These are phyloP conservation scores for Drosophila lacertosa DNA, from an alignment of 1,140 invertebrate species.

Conservation along the genomic window DNA sequence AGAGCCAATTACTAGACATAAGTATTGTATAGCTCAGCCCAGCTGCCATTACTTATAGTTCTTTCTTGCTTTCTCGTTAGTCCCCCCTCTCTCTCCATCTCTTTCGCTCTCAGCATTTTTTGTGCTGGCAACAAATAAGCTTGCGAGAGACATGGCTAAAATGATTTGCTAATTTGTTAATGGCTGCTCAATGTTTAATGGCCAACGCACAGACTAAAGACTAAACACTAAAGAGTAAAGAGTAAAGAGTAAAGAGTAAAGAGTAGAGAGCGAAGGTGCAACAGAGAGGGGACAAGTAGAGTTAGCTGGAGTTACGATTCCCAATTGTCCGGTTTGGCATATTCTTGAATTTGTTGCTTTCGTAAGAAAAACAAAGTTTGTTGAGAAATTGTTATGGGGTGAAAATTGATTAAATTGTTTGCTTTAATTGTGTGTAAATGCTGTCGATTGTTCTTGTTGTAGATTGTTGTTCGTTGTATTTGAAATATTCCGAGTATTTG, in stretches of 20 bases:
- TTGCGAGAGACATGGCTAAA: slow-evolving; percentile 30
- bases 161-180: slow-evolving; percentile 65
- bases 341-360: slow-evolving; percentile 13
- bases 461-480: background rate
- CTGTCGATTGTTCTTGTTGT: slow-evolving; percentile 1
- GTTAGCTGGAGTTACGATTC: slow-evolving; percentile 10
- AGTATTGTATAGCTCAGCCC: slow-evolving; percentile 5
- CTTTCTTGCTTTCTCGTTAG: too few species aligned
- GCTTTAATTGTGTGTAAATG: slow-evolving; percentile 39
- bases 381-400: slow-evolving; percentile 37
- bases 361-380: slow-evolving; percentile 4
- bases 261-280: background rate
- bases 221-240: too few species aligned
- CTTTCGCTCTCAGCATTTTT: too few species aligned
- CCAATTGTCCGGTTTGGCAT: slow-evolving; percentile 29
- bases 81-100: too few species aligned
- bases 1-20: slow-evolving; percentile 36
- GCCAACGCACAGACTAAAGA: slow-evolving; percentile 20
- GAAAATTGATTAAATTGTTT: slow-evolving; percentile 56
- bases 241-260: background rate
- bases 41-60: background rate
- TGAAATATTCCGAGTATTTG: background rate
- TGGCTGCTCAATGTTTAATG: slow-evolving; percentile 65
- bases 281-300: background rate
- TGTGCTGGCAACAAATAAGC: slow-evolving; percentile 26